Conservation (phyloP, 2,113 vertebrate genomes). For the Xenus cinereus region DNA sequence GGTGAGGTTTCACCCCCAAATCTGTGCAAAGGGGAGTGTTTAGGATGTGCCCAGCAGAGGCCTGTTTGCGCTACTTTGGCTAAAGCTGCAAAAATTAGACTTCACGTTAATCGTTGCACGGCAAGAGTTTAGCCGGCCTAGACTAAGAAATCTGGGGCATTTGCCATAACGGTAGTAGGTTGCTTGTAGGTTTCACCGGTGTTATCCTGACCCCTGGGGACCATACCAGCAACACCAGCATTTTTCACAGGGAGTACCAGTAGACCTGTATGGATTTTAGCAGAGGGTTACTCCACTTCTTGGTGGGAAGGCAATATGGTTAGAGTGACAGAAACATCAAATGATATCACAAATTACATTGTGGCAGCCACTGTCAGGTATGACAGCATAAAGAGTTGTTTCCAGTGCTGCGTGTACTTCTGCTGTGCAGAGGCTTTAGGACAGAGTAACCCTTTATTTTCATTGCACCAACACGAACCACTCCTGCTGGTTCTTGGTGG, state of each 20-base stretch:
- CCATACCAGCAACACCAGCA: neutral
- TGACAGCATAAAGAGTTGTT: neutral
- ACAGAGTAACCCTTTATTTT: neutral
- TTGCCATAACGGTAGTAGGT: neutral
- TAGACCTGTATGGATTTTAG: rapidly evolving
- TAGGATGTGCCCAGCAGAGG: neutral
- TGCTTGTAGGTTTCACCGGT: neutral
- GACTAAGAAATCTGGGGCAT: rapidly evolving
- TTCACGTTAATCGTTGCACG: rapidly evolving
- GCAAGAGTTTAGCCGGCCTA: neutral
- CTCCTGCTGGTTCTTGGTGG: neutral
- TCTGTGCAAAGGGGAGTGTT: rapidly evolving
- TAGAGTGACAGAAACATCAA: neutral
- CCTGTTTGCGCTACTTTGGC: neutral
- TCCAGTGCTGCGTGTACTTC: neutral
- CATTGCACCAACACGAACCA: rapidly evolving
- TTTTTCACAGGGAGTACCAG: rapidly evolving
- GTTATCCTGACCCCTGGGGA: neutral
- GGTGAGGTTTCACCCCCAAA: conserved; percentile 67
- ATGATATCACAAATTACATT: neutral
- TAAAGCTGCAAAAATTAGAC: neutral
- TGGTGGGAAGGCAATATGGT: neutral
- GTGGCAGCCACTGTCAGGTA: neutral
- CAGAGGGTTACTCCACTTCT: neutral
- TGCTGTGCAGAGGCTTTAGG: neutral